Percentiles rank a stretch among this genome's conserved stretches.
Conservation (phyloP, 2,888 invertebrate species). For the Volucella zonaria region DNA sequence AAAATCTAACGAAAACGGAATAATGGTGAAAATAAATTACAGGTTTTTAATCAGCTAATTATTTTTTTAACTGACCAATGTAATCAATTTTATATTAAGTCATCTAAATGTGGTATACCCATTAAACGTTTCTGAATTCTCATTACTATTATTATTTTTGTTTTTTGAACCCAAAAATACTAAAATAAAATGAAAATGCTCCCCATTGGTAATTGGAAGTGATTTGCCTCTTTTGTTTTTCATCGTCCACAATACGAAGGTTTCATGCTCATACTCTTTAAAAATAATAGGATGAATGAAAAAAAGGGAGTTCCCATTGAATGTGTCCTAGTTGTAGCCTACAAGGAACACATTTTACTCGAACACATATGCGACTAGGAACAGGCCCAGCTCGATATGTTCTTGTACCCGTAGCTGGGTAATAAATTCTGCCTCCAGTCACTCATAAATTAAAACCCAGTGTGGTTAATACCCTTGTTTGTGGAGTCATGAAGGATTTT, state of each 20-base stretch:
- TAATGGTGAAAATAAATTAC: no score
- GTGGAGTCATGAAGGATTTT: constrained; percentile 44
- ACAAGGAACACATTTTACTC: constrained; percentile 44
- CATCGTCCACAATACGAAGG: neutral
- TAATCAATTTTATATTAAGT: neutral
- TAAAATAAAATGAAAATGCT: neutral
- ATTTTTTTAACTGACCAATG: no score
- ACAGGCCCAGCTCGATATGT: constrained; percentile 21
- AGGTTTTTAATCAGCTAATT: no score
- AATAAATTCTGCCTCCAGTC: constrained; percentile 72
- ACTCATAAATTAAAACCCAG: constrained; percentile 72
- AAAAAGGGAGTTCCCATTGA: constrained; percentile 16
- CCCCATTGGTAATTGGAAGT: constrained; percentile 24
- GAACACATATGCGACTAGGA: constrained; percentile 34
- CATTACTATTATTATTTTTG: no score
- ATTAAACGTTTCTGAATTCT: constrained; percentile 39
- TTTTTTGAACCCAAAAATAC: constrained; percentile 17
- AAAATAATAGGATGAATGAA: constrained; percentile 11
- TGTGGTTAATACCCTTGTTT: constrained; percentile 69
- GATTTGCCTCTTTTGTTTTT: constrained; percentile 1
- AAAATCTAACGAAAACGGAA: no score
- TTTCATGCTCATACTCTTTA: constrained; percentile 24
- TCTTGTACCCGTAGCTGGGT: constrained; percentile 47
- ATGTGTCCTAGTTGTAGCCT: constrained; percentile 56
- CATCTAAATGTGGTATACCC: constrained; percentile 16